Base-by-base conservation (phyloP, 2,888 invertebrate species). In the Epirrhoe tristata region DNA sequence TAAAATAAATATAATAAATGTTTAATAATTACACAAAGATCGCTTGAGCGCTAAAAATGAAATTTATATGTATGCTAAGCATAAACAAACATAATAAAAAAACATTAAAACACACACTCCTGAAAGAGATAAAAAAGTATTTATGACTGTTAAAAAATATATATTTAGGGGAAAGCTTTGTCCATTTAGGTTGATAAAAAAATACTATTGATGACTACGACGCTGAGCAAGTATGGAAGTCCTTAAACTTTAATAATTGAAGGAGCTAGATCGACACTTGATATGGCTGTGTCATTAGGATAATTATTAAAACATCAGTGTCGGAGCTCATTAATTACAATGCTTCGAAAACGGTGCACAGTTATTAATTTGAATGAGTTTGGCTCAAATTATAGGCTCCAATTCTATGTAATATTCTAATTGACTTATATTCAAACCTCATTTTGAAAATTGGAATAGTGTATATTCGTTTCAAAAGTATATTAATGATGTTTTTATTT, bases 231-330 rank as follows among this genome's bases (percentile, higher is more conserved):
- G 34, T 67, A 14, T 24, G 16, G 43, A 58, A 58, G n/a, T 0
- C 51, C 79, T 77, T 77, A 76, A 70, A 65, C 61, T 69, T 72
- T 74, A 24, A 24, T 84, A 83, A 85, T 84, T 83, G 81, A 76
- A 79, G 61, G 75, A 64, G 63, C 58, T 56, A 55, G 43, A 58
- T 60, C 51, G 66, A 63, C 60, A 69, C 69, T 69, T 53, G 55
- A 65, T 62, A 68, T 39, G 57, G 39, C 58, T 60, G 62, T 59
- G 46, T 60, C 57, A 63, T 65, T 59, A 67, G 31, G 58, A 67
- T 34, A 58, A 48, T 43, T 43, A 68, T 65, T 64, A 64, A 51
- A 58, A 61, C 58, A 61, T 51, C 51, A 17, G 12, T 12, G 39
- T 43, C 7, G 39, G 48, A 14, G 48, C 34, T 55, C 39, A 58